Percentiles rank a stretch among this genome's conserved stretches.
phyloP scores from a whole-genome alignment of 2,797 vertebrate species.

The Sternarchorhynchus goeldii region DNA sequence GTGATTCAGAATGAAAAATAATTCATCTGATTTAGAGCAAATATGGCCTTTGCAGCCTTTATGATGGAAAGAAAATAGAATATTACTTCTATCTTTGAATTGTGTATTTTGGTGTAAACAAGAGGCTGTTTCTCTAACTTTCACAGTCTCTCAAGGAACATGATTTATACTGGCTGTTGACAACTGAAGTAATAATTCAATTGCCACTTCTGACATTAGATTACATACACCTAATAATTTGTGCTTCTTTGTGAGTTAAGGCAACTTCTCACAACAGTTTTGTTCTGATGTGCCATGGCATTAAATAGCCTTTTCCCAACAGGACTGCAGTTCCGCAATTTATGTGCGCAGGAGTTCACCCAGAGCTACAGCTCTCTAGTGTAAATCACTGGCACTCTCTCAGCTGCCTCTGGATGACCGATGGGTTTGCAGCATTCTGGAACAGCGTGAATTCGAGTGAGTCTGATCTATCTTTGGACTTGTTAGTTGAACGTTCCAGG shows the following conservation, averaged over 20 bases:
- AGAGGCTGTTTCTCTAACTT: conserved; percentile 5
- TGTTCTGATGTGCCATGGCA: not conserved
- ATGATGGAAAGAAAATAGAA: conserved; percentile 9
- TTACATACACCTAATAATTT: not conserved
- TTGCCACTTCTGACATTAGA: conserved; percentile 1
- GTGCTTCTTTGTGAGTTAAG: not conserved
- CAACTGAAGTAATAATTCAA: conserved; percentile 22
- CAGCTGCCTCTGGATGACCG: not conserved
- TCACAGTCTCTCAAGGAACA: not conserved
- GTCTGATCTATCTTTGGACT: not conserved
- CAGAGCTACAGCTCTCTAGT: not conserved
- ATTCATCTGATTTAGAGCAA: not conserved
- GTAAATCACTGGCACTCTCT: conserved; percentile 7
- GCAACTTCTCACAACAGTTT: not conserved
- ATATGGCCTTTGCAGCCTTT: not conserved
- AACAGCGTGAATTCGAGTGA: not conserved
- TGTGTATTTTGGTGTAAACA: not conserved
- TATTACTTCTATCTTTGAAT: not conserved
- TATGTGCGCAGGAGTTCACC: conserved; percentile 5
- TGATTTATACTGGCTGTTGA: conserved; percentile 9
- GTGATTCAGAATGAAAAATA: not conserved
- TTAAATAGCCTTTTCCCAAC: not conserved
- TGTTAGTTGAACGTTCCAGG: not conserved
- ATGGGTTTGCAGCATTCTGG: conserved; percentile 5
- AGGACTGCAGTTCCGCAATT: conserved; percentile 8